Evolutionary conservation across 1,140 invertebrate genomes (phyloP), one percentile per base, ranked within the genome.

Genomic region (Pomacea maculata): DNA sequence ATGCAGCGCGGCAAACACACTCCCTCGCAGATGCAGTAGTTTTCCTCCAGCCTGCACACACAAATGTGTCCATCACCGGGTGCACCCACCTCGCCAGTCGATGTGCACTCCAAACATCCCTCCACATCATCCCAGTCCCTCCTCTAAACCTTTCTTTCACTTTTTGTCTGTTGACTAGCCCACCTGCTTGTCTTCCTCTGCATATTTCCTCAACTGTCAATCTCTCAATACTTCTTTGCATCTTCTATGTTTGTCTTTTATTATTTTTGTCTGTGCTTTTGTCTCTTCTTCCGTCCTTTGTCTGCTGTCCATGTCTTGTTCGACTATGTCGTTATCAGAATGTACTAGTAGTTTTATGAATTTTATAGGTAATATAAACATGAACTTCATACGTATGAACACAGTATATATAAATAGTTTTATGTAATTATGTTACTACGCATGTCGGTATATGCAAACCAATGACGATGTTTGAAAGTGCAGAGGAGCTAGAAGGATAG

Each of bases 1-100:
- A 91, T 89, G 83, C 89, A 90, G 25, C 90, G 80, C 4, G 90
- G 90, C 52, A 91, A 80, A 86, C 90, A 91, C 29, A 91, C 90
- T 17, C 89, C 89, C 29, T 91, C 89, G 76, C 89, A 88, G 78
- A 88, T 85, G 80, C 90, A 89, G 80, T 91, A 91, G 82, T 91
- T 91, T 63, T 91, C 90, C 68, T 89, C 87, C 72, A 91, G 79
- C 90, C 90, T 91, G 81, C 29, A 73, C 57, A 78, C 9, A 29
- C 4, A 45, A 65, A 82, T 55, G 29, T 45, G 75, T 19, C 80
- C 61, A 79, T n/a, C 17, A 64, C 55, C 75, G 68, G n/a, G 25
- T 55, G 73, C n/a, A 54, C 7, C 25, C 15, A 10, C 34, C 11
- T 3, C 0, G 11, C 11, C 57, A 61, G 57, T 61, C 11, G 57